Percentiles rank a stretch among this genome's conserved stretches.
These are phyloP conservation scores for Alauda arvensis DNA, from an alignment of 2,797 vertebrate species.

Conservation along the genomic window DNA sequence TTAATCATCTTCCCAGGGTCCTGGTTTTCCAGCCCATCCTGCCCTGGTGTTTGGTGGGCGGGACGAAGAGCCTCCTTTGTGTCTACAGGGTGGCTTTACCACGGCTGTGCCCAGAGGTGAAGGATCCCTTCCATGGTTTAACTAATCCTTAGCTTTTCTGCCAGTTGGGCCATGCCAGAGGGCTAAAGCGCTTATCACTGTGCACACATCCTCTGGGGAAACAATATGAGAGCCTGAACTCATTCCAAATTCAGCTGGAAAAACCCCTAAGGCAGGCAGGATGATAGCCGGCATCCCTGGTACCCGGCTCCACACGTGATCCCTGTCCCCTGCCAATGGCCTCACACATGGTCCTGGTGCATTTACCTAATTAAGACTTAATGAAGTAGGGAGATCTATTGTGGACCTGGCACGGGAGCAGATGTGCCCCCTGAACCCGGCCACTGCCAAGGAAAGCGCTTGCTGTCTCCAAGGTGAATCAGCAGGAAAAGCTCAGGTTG, in stretches of 20 bases:
- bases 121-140: not conserved
- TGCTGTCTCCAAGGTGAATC: slow-evolving; percentile 25
- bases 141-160: not conserved
- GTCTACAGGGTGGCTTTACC: not conserved
- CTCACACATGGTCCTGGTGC: fast-evolving
- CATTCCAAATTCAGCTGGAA: not conserved
- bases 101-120: not conserved
- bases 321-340: not conserved
- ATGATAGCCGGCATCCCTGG: not conserved
- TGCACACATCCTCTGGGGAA: not conserved
- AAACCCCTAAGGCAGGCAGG: not conserved
- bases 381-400: not conserved
- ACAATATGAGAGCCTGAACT: not conserved
- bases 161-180: not conserved
- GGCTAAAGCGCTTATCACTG: not conserved
- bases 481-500: not conserved
- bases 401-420: not conserved
- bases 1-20: not conserved
- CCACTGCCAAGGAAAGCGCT: not conserved
- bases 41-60: not conserved
- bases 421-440: not conserved
- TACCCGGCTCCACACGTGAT: fast-evolving
- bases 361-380: slow-evolving; percentile 14
- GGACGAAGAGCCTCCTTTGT: not conserved
- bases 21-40: not conserved